Evolutionary conservation across 1,140 invertebrate species (phyloP).

Genomic region (Pachyrhynchus sulphureomaculatus): DNA sequence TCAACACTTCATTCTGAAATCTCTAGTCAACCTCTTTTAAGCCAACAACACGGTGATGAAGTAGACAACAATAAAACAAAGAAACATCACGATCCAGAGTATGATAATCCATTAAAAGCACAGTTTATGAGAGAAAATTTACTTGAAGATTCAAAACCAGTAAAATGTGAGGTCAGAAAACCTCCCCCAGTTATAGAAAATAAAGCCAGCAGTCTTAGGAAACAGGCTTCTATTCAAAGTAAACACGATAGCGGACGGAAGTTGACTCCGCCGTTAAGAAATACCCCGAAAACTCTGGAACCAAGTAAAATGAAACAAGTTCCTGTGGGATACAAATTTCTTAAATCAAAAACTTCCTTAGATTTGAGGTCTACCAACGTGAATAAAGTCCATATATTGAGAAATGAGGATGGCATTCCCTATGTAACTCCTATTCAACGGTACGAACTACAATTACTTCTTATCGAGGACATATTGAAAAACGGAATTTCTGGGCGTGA

Average conservation of each 20-base stretch:
- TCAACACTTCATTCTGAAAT: neutral
- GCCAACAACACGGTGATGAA: no score
- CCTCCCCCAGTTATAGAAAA: constrained; percentile 25
- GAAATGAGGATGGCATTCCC: constrained; percentile 61
- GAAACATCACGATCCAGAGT: constrained; percentile 7
- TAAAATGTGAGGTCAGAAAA: constrained; percentile 3
- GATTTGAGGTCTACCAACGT: constrained; percentile 51
- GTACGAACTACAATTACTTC: constrained; percentile 75
- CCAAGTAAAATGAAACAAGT: constrained; percentile 24
- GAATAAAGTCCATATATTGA: constrained; percentile 43
- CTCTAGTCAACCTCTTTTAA: neutral
- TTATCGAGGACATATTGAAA: constrained; percentile 78
- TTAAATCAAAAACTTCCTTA: constrained; percentile 56
- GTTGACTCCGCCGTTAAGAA: neutral
- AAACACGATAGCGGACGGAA: neutral
- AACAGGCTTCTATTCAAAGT: constrained; percentile 4
- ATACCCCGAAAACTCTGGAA: constrained; percentile 19
- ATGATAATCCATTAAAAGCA: constrained; percentile 41
- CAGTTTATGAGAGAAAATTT: constrained; percentile 45
- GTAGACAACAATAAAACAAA: neutral
- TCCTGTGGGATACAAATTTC: constrained; percentile 38
- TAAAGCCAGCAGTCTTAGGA: constrained; percentile 35
- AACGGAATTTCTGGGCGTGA: constrained; percentile 69
- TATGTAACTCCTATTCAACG: constrained; percentile 77
- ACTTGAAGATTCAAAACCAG: constrained; percentile 30